phyloP scores from a whole-genome alignment of 2,113 vertebrate genomes.

The Mus musculus region DNA sequence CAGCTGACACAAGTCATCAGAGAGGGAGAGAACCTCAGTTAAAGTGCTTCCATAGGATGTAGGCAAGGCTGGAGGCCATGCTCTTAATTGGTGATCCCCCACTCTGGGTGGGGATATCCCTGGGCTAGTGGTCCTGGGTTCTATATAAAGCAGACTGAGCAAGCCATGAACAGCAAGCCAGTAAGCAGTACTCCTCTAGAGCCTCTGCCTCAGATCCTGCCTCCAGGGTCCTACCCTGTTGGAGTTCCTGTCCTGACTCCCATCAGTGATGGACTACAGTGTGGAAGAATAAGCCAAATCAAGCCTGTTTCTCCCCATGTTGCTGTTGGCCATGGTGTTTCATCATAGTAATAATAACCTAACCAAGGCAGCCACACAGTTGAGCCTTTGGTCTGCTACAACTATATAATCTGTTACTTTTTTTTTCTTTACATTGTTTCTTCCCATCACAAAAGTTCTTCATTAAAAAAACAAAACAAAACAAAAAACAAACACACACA shows the following conservation, averaged over 20 bases:
- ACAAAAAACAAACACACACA: too few relatives aligned
- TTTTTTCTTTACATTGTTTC: constrained; percentile 14
- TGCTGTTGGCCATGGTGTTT: neutral
- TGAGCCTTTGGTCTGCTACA: neutral
- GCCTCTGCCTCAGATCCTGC: neutral
- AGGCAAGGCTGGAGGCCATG: neutral
- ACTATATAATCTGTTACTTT: constrained; percentile 35
- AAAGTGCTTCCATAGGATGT: neutral
- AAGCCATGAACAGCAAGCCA: too few relatives aligned
- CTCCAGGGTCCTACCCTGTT: neutral
- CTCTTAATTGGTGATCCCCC: neutral
- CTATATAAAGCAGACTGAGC: neutral
- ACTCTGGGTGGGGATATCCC: neutral
- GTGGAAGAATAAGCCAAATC: neutral
- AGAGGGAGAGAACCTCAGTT: neutral
- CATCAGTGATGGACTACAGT: neutral
- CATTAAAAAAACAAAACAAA: neutral
- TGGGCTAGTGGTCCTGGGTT: neutral
- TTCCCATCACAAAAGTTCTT: neutral
- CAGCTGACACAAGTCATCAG: neutral
- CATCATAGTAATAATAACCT: neutral
- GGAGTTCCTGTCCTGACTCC: neutral
- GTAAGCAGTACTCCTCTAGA: neutral
- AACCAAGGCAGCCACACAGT: neutral
- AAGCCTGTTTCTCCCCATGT: neutral